Base-by-base conservation (phyloP, 2,888 invertebrate genomes). In the Alloscopus bannaensis region DNA sequence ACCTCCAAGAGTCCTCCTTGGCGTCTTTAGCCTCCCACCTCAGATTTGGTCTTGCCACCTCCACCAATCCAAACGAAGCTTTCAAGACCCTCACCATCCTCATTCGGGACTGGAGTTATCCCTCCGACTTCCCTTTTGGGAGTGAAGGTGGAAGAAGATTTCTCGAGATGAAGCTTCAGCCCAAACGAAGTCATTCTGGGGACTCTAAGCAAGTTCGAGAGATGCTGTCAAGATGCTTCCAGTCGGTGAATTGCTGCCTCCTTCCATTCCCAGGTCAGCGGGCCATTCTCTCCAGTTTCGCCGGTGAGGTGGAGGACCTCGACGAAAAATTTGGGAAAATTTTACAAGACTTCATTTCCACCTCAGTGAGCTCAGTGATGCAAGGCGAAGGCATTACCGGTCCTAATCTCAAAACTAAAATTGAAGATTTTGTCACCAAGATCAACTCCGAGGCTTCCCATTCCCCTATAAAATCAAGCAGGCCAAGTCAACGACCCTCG, bases 141-240 rank as follows among this genome's bases (percentile, higher is more conserved):
- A 47, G 50, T 0, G 57, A 59, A 16, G 82, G 80, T 13, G 82
- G 82, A 0, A n/a, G 62, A 24, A 45, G 36, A 11, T 82, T 65
- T 28, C 31, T 80, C 0, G 26, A 59, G 11, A 60, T 59, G 31
- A 76, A 66, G 22, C 70, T 82, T 4, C 18, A 52, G 11, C 2
- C 72, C 3, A 77, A 77, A 18, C 6, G 8, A 4, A 26, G 22
- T 2, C 66, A 70, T 36, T 8, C 69, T 6, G 11, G 45, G 3
- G 98, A 99, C 89, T 90, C 98, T 78, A 97, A 98, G 88, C 95
- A 96, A 45, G 90, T 94, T 57, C 91, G 99, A 71, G 93, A 93
- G 87, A 98, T 99, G 89, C 98, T 99, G 85, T 93, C 94, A 84
- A 93, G 95, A 18, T 99, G 99, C 89, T 99, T 99, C 90, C 92